Evolutionary conservation across 1,140 invertebrate genomes (phyloP), one percentile per base, ranked within the genome.

Genomic region (Anoplolepis gracilipes): DNA sequence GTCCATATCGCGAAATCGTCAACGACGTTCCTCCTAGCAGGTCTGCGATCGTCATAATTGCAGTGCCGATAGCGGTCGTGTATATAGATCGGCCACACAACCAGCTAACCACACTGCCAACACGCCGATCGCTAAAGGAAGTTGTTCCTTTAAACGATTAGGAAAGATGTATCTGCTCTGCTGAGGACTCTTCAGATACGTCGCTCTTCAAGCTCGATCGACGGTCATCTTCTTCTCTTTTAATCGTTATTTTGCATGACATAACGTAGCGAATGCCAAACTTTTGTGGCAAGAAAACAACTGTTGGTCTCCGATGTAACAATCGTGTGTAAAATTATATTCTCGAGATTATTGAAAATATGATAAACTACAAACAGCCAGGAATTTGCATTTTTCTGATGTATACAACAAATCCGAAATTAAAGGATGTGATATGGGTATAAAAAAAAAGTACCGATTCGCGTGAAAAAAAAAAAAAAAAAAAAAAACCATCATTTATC

Each of bases 81-180:
- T 96, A 93, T 92, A 94, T 88, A 76, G 89, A 95, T 90, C 81
- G 87, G 93, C 93, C 95, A 97, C 97, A 98, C 98, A 99, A 99
- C 98, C 98, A 99, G 98, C 98, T 99, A 99, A 99, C 98, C 98
- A 99, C 98, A 99, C 98, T 99, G 98, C 98, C 98, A 98, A 96
- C 95, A 96, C 96, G 96, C 96, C 95, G 95, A 95, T 96, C 95
- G 94, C 95, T 93, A 65, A 85, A 33, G 25, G 19, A 76, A 79
- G 36, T 53, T 61, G 22, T 36, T 61, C 64, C 53, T 85, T 69
- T 28, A 62, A 73, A 69, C 49, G 62, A 79, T 57, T 39, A 79
- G 22, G 22, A 72, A 57, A 88, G 67, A 85, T 62, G 55, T 53
- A n/a, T 28, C 49, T 49, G 33, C 11, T 25, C 28, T 19, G 61